Base-by-base conservation (phyloP, 2,888 invertebrate genomes). In the Protodeltote pygarga region DNA sequence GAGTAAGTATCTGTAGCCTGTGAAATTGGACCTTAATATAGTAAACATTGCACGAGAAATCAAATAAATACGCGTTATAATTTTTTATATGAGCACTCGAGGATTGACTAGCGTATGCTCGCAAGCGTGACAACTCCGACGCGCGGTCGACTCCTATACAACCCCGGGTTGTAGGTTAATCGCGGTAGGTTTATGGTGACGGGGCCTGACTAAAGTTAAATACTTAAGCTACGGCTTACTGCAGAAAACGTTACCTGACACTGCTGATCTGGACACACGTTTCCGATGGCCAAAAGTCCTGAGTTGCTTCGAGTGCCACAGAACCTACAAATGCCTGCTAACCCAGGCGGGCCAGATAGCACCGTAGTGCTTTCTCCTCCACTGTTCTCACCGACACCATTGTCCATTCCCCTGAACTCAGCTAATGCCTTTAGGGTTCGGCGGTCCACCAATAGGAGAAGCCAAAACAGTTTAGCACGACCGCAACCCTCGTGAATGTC, bases 401-500 rank as follows among this genome's bases (percentile, higher is more conserved):
- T 82, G 1, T 94, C 93, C 40, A 94, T 87, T 5, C 95, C 96
- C 16, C 98, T 94, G 83, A 98, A 98, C 84, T 99, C 99, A 0
- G 97, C 95, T 71, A 97, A 87, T 0, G 96, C 97, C 83, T 99
- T 99, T 9, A 99, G 89, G 0, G 98, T 98, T 65, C 96, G 95
- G 0, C 98, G 96, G 81, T 99, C 99, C 0, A 99, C 98, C 13
- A 99, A 89, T 0, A 98, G 95, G 73, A 98, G 92, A 3, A 99
- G 93, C 98, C 99, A 99, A 85, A 98, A 98, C 3, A 99, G 92
- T 85, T 99, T 98, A 1, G 98, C 98, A 21, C 99, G 94, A 0
- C 99, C 99, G 81, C 99, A 99, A 0, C 96, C 96, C 86, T 98
- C 99, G 85, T 99, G 99, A n/a, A 99, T 93, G 85, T 99, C 98